These are phyloP conservation scores for Drosophila sucinea DNA, from an alignment of 1,140 invertebrate species.

Conservation along the genomic window DNA sequence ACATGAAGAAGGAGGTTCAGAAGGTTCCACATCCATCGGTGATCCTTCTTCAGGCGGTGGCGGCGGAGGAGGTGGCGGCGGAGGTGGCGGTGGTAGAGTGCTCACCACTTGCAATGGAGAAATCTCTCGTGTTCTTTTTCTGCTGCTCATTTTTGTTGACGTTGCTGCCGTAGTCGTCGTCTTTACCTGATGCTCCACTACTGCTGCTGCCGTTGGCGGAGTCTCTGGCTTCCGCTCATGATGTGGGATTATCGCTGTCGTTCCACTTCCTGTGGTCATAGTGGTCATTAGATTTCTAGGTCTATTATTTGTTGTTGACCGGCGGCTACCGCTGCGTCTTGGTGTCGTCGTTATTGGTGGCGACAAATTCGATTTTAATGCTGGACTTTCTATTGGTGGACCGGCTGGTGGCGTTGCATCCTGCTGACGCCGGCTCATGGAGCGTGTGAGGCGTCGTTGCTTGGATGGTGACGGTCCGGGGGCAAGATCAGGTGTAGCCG, in stretches of 20 bases:
- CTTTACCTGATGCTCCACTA: neutral
- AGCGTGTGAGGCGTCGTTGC: slow-evolving; percentile 57
- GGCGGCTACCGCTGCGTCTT: slow-evolving; percentile 15
- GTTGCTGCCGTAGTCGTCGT: neutral
- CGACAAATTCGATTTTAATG: slow-evolving; percentile 8
- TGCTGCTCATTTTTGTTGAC: neutral
- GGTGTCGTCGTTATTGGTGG: neutral
- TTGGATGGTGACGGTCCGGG: slow-evolving; percentile 15
- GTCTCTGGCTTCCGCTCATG: neutral
- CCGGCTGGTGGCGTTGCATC: neutral
- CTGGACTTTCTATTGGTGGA: slow-evolving; percentile 22
- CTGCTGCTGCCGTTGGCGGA: neutral
- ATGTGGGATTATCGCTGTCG: neutral
- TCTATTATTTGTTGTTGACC: slow-evolving; percentile 12
- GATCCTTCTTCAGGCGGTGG: neutral
- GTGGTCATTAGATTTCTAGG: slow-evolving; percentile 2
- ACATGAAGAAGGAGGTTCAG: neutral
- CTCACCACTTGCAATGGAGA: neutral
- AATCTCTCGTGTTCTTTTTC: neutral
- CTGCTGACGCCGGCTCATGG: slow-evolving; percentile 43
- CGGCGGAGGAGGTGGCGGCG: neutral
- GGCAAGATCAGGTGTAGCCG: neutral
- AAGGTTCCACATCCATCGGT: neutral
- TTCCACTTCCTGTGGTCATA: neutral
- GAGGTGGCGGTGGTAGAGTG: neutral